A percentile compares a stretch with the other conserved stretches of the same genome.
phyloP scores from a whole-genome alignment of 2,888 invertebrate genomes.

The Cordylochernes scorpioides region DNA sequence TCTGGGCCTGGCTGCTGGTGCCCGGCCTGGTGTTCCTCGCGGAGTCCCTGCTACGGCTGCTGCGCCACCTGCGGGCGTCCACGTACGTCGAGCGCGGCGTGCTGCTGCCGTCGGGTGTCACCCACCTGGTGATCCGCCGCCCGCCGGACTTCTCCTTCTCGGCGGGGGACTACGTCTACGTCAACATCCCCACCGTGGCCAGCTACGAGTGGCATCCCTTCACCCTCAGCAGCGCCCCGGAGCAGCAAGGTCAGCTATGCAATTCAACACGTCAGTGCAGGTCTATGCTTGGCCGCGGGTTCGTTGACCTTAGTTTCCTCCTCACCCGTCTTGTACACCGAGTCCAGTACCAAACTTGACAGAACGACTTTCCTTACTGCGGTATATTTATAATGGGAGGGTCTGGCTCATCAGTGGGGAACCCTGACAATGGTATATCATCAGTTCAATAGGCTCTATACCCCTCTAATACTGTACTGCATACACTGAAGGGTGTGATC shows the following conservation, averaged over 20 bases:
- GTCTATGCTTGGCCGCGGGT: too few relatives aligned
- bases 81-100: conserved; percentile 68
- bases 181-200: conserved; percentile 70
- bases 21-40: conserved; percentile 50
- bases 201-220: conserved; percentile 91
- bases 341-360: too few relatives aligned
- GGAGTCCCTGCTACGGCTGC: conserved; percentile 38
- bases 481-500: too few relatives aligned
- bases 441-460: too few relatives aligned
- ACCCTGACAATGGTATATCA: too few relatives aligned
- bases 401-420: too few relatives aligned
- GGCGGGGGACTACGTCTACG: conserved; percentile 78
- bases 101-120: conserved; percentile 54
- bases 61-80: conserved; percentile 17
- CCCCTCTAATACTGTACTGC: too few relatives aligned
- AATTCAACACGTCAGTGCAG: too few relatives aligned
- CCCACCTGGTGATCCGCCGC: conserved; percentile 44
- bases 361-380: too few relatives aligned
- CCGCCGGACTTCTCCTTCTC: conserved; percentile 61
- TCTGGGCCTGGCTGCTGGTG: conserved; percentile 76
- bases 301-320: too few relatives aligned
- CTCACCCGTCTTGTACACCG: too few relatives aligned
- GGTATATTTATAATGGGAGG: too few relatives aligned
- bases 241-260: conserved; percentile 48
- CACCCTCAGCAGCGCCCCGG: conserved; percentile 81